A percentile compares a stretch with the other conserved stretches of the same genome.
Conservation (phyloP, 2,888 invertebrate species). For the Parelbella ahira region DNA sequence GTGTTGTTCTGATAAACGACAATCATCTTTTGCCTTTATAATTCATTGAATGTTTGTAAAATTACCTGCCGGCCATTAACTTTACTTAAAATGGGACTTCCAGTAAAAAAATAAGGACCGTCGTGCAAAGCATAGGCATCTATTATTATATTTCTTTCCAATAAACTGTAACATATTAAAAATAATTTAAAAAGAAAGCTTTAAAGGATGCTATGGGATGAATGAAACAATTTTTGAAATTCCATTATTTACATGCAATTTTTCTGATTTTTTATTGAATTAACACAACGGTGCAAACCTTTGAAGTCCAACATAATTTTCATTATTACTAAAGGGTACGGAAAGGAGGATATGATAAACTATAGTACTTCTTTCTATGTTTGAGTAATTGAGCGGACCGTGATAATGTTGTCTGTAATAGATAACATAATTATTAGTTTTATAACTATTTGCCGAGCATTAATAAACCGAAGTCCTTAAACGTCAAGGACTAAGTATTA, state of each 20-base stretch:
- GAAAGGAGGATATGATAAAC: constrained; percentile 30
- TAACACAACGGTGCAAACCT: constrained; percentile 9
- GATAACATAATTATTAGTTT: too few relatives aligned
- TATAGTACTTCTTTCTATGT: constrained; percentile 31
- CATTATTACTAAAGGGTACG: constrained; percentile 29
- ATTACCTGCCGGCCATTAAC: constrained; percentile 52
- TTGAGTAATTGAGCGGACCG: constrained; percentile 29
- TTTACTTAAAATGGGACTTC: constrained; percentile 32
- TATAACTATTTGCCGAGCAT: too few relatives aligned
- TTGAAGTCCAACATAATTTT: constrained; percentile 30
- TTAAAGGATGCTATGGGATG: too few relatives aligned
- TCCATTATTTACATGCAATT: too few relatives aligned
- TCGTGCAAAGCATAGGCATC: constrained; percentile 36
- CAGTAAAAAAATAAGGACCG: constrained; percentile 32
- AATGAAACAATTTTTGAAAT: too few relatives aligned
- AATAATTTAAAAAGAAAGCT: too few relatives aligned
- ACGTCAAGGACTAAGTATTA: too few relatives aligned
- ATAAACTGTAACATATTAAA: constrained; percentile 1
- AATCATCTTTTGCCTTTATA: too few relatives aligned
- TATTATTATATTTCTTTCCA: constrained; percentile 27
- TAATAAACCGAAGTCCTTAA: too few relatives aligned
- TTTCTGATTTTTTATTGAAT: too few relatives aligned
- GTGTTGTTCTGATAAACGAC: too few relatives aligned
- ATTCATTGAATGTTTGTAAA: neutral
- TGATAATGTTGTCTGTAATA: constrained; percentile 28